Percentiles rank a stretch among this genome's conserved stretches.
Conservation (phyloP, 2,888 invertebrate species). For the Hirtodrosophila duncani region DNA sequence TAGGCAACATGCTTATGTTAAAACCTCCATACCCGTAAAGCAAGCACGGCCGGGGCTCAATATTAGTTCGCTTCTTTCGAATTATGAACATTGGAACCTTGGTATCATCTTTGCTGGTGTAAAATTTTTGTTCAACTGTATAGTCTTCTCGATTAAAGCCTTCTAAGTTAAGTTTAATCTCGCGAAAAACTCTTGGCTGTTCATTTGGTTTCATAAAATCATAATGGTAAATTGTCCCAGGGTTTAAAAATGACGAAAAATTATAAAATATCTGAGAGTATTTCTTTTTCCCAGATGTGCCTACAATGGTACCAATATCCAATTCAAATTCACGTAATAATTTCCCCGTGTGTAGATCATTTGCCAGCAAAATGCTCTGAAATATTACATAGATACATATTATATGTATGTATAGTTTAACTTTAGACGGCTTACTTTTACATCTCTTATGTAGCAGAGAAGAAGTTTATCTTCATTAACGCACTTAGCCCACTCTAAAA, state of each 20-base stretch:
- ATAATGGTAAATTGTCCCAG: conserved; percentile 89
- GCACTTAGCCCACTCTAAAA: conserved; percentile 92
- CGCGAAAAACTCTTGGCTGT: conserved; percentile 85
- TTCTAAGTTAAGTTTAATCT: conserved; percentile 88
- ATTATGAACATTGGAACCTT: conserved; percentile 97
- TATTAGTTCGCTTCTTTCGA: conserved; percentile 81
- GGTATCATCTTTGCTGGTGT: conserved; percentile 93
- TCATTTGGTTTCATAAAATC: conserved; percentile 85
- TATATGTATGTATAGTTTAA: not conserved
- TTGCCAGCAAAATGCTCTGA: conserved; percentile 90
- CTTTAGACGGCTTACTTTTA: conserved; percentile 94
- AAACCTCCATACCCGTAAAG: conserved; percentile 99
- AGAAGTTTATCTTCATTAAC: conserved; percentile 92
- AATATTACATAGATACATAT: too few species aligned
- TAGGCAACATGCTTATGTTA: conserved; percentile 93
- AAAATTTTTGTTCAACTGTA: conserved; percentile 93
- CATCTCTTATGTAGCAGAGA: conserved; percentile 93
- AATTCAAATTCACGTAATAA: conserved; percentile 86
- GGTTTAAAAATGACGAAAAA: conserved; percentile 95
- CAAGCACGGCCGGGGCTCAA: conserved; percentile 85
- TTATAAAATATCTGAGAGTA: conserved; percentile 94
- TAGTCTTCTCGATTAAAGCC: conserved; percentile 89
- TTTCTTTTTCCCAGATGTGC: conserved; percentile 90
- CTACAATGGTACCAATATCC: conserved; percentile 91
- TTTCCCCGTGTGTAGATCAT: conserved; percentile 85